Percentiles rank a stretch among this genome's conserved stretches.
phyloP scores from a whole-genome alignment of 2,113 vertebrate species.

The Nesoenas mayeri region DNA sequence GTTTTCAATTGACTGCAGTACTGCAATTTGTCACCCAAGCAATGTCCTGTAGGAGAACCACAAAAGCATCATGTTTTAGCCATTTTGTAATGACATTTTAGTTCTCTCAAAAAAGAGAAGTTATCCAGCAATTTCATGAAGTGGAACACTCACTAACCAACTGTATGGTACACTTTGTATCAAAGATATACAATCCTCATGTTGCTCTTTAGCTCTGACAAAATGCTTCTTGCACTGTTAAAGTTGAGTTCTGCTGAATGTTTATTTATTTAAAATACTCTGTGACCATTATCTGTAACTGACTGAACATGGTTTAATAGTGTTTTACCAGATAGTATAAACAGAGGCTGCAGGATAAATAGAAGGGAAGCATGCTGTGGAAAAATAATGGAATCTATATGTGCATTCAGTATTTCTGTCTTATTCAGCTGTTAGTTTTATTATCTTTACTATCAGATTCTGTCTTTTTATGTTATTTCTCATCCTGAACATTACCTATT shows the following conservation, averaged over 20 bases:
- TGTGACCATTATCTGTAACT: neutral
- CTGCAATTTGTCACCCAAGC: neutral
- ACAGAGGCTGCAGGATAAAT: neutral
- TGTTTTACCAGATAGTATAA: neutral
- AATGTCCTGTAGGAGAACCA: neutral
- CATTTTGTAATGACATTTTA: neutral
- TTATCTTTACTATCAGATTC: neutral
- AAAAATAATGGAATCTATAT: neutral
- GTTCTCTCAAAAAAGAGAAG: neutral
- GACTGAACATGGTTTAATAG: neutral
- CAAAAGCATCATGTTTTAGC: neutral
- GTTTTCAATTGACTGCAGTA: neutral
- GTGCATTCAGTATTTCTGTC: neutral
- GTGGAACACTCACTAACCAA: neutral
- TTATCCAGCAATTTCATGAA: neutral
- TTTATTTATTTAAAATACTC: slow-evolving; percentile 40
- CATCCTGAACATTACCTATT: neutral
- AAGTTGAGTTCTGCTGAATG: neutral
- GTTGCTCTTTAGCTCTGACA: neutral
- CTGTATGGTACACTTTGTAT: neutral
- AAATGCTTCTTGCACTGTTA: neutral
- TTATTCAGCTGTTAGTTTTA: neutral
- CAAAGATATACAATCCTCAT: neutral
- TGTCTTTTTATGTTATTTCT: slow-evolving; percentile 7
- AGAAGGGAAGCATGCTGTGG: neutral